Evolutionary conservation across 2,888 invertebrate species (phyloP).

Genomic region (Sinodicranocentrus sp.): DNA sequence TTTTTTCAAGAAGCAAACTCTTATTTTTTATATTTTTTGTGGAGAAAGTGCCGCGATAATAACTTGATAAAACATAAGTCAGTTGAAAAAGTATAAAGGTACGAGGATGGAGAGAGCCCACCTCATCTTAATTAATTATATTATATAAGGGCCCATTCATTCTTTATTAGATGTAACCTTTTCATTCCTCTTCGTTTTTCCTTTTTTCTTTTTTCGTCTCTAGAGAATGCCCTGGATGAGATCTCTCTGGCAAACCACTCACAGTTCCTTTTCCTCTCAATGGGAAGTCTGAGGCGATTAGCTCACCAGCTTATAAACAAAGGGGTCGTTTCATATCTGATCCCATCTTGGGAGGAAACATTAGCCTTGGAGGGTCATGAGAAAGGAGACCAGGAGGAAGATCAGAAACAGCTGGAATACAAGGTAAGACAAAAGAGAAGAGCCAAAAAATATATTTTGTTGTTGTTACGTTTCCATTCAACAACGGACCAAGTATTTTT

Average conservation of each 20-base stretch:
- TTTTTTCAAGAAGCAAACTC: slow-evolving; percentile 14
- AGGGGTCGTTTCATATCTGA: slow-evolving; percentile 72
- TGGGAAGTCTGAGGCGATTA: slow-evolving; percentile 72
- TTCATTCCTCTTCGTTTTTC: slow-evolving; percentile 50
- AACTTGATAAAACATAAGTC: slow-evolving; percentile 44
- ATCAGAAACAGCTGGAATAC: slow-evolving; percentile 43
- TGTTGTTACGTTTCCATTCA: slow-evolving; percentile 14
- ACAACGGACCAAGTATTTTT: slow-evolving; percentile 30
- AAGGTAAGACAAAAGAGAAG: slow-evolving; percentile 37
- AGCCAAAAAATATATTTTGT: neutral
- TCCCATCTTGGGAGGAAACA: slow-evolving; percentile 62
- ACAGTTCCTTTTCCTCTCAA: slow-evolving; percentile 75
- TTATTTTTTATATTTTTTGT: slow-evolving; percentile 20
- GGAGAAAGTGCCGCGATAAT: slow-evolving; percentile 48
- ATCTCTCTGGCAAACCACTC: slow-evolving; percentile 76
- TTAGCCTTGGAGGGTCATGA: slow-evolving; percentile 57
- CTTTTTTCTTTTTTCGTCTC: slow-evolving; percentile 15
- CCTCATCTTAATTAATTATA: slow-evolving; percentile 57
- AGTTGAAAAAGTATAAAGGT: slow-evolving; percentile 7
- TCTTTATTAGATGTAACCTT: slow-evolving; percentile 68
- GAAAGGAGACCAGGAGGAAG: slow-evolving; percentile 27
- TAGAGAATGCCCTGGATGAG: slow-evolving; percentile 74
- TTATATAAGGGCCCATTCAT: slow-evolving; percentile 61
- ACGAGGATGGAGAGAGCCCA: neutral
- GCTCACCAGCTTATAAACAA: slow-evolving; percentile 72